Conservation (phyloP, 30 jellyfish, hydroid and myxozoan species). For the Turritopsis rubra region DNA sequence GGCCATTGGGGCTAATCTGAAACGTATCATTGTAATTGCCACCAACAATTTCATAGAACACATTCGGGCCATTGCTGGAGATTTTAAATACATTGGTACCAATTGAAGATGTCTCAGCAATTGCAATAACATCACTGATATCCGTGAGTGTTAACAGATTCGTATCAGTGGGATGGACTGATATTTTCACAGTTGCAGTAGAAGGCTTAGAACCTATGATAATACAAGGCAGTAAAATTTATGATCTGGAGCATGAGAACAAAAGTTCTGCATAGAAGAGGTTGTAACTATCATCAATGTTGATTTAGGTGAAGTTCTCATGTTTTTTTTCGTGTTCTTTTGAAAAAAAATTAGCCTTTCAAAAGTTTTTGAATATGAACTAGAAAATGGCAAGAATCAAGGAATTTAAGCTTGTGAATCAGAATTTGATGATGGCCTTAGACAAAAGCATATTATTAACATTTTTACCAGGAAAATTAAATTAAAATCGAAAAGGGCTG, state of each 20-base stretch:
- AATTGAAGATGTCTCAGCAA: constrained; percentile 44
- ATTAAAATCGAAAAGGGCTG: background rate
- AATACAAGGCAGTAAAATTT: constrained; percentile 3
- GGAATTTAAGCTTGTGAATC: too few relatives aligned
- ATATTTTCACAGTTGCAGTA: constrained; percentile 37
- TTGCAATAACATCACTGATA: background rate
- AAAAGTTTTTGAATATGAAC: too few relatives aligned
- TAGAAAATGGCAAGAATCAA: too few relatives aligned
- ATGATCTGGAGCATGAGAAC: constrained; percentile 26
- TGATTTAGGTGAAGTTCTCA: background rate
- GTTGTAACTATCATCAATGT: too few relatives aligned
- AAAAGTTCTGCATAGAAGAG: too few relatives aligned
- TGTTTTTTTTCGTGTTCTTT: too few relatives aligned
- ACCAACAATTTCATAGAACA: constrained; percentile 73
- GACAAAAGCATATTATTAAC: background rate
- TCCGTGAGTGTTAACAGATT: constrained; percentile 40
- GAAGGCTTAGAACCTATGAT: background rate
- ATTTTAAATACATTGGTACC: constrained; percentile 42
- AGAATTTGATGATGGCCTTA: too few relatives aligned
- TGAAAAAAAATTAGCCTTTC: too few relatives aligned
- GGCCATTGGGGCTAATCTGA: constrained; percentile 46
- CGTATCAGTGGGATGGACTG: constrained; percentile 52
- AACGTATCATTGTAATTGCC: constrained; percentile 60
- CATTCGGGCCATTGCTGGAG: constrained; percentile 28
- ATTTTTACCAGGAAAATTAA: background rate